Evolutionary conservation across 2,888 invertebrate species (phyloP).

Genomic region (Dugesia japonica): DNA sequence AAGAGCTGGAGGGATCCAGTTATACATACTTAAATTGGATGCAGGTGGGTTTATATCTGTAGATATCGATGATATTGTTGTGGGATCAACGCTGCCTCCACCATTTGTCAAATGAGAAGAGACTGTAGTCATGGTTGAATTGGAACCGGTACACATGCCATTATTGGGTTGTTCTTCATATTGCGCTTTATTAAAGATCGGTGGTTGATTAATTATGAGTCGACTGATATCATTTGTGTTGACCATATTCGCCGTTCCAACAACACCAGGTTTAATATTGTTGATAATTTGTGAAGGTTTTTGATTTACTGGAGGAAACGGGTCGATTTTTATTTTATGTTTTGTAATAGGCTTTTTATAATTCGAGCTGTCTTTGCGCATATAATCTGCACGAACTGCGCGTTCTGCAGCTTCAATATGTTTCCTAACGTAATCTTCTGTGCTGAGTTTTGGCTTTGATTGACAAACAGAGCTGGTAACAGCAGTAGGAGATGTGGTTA

Average conservation of each 20-base stretch:
- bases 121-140: neutral
- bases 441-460: conserved; percentile 7
- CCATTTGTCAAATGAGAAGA: neutral
- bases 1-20: neutral
- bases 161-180: no score
- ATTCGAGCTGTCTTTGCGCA: neutral
- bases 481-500: neutral
- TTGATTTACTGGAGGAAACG: neutral
- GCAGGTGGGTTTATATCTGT: neutral
- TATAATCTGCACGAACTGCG: neutral
- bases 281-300: neutral
- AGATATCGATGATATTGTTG: neutral
- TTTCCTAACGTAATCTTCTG: neutral
- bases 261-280: neutral
- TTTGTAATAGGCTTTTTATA: neutral
- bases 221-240: neutral
- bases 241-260: neutral
- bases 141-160: neutral
- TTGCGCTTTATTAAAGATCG: neutral
- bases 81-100: neutral
- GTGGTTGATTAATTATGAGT: neutral
- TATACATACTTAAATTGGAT: neutral
- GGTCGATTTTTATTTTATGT: neutral
- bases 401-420: neutral
- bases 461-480: neutral